A percentile compares a stretch with the other conserved stretches of the same genome.
These are phyloP conservation scores for Siniperca undulata DNA, from an alignment of 2,797 vertebrate genomes.

Conservation along the genomic window DNA sequence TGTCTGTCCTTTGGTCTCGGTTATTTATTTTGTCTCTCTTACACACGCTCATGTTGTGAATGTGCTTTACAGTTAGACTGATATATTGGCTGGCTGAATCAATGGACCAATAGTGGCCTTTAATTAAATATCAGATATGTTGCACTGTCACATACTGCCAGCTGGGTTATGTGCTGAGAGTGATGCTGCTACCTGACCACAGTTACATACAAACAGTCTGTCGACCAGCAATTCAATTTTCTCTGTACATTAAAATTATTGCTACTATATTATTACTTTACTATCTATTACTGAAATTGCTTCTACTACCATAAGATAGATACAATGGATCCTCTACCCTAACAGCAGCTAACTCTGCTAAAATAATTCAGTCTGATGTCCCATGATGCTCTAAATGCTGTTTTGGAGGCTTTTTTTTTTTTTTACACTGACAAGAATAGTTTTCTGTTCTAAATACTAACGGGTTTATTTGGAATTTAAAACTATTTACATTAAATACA, in stretches of 20 bases:
- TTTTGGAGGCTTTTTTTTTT: background rate
- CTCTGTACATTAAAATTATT: background rate
- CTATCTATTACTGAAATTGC: background rate
- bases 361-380: background rate
- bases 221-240: background rate
- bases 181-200: background rate
- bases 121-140: constrained; percentile 3
- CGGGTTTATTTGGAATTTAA: background rate
- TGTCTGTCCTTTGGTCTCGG: background rate
- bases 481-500: background rate
- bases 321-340: background rate
- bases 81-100: background rate
- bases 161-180: background rate
- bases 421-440: background rate
- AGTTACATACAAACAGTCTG: background rate
- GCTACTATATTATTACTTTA: no score
- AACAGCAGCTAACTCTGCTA: background rate
- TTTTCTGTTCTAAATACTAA: background rate
- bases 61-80: background rate
- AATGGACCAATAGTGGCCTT: background rate
- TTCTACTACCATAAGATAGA: background rate
- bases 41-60: background rate
- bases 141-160: background rate
- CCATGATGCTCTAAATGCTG: background rate
- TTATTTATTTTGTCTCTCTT: background rate